Evolutionary conservation across 2,113 vertebrate species (phyloP).

Genomic region (Tangachromis dhanisi): DNA sequence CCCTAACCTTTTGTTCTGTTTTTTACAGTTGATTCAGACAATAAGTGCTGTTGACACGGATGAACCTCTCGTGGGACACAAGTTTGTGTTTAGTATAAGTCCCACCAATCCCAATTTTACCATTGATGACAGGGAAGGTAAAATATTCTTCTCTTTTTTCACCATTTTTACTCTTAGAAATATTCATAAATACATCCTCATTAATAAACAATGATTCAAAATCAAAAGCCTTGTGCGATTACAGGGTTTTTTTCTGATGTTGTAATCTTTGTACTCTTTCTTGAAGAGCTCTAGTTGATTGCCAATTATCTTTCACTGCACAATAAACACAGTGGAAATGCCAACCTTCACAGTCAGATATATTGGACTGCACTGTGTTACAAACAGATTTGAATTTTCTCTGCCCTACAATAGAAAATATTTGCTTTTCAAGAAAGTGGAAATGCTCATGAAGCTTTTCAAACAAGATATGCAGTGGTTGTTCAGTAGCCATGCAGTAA

Average conservation of each 20-base stretch:
- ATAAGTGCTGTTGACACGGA: constrained; percentile 97
- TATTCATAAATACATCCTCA: neutral
- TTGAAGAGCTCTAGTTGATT: neutral
- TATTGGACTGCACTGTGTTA: neutral
- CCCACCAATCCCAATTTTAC: constrained; percentile 95
- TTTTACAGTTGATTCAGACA: constrained; percentile 88
- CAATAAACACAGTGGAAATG: neutral
- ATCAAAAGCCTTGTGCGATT: neutral
- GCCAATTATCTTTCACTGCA: neutral
- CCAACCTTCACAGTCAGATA: neutral
- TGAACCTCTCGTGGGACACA: constrained; percentile 92
- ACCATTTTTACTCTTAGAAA: rapidly evolving
- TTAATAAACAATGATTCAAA: neutral
- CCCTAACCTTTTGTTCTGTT: neutral
- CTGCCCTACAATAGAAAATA: neutral
- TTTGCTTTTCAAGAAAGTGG: neutral
- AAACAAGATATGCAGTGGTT: neutral
- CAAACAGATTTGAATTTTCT: neutral
- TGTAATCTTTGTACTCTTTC: neutral
- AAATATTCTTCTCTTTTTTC: neutral
- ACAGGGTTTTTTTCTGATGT: neutral
- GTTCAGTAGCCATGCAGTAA: neutral
- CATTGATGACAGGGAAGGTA: constrained; percentile 94
- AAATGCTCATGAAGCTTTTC: neutral
- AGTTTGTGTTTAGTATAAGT: constrained; percentile 95